Conservation (phyloP, 2,888 invertebrate genomes). For the Pristionchus exspectatus region DNA sequence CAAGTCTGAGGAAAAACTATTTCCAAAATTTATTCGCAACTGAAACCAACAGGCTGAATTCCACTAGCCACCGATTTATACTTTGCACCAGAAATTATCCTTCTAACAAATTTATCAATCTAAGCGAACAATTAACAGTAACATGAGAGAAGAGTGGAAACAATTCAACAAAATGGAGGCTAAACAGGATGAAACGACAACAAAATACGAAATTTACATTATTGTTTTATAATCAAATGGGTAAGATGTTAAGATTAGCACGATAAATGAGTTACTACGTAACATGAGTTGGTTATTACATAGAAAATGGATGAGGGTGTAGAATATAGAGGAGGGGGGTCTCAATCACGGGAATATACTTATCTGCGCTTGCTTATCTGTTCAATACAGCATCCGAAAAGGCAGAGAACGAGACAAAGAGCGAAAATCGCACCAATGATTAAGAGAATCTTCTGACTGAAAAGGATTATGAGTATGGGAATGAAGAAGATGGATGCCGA, state of each 20-base stretch:
- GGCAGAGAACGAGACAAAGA: not conserved
- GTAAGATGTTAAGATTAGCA: not conserved
- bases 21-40: not conserved
- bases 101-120: not conserved
- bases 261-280: not conserved
- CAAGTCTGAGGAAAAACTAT: not conserved
- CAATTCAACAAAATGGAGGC: not conserved
- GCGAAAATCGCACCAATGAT: not conserved
- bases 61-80: too few relatives aligned
- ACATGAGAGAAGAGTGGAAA: not conserved
- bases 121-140: not conserved
- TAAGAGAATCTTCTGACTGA: not conserved
- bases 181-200: not conserved
- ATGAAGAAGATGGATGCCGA: not conserved
- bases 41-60: not conserved
- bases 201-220: not conserved
- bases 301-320: not conserved
- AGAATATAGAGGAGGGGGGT: not conserved
- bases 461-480: not conserved
- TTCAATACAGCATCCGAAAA: not conserved
- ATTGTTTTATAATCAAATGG: not conserved
- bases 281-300: not conserved
- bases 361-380: not conserved
- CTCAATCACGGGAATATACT: not conserved
- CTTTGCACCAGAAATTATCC: not conserved